Evolutionary conservation across 2,797 vertebrate genomes (phyloP), one percentile per base, ranked within the genome.

Genomic region (Chloroceryle amazona): DNA sequence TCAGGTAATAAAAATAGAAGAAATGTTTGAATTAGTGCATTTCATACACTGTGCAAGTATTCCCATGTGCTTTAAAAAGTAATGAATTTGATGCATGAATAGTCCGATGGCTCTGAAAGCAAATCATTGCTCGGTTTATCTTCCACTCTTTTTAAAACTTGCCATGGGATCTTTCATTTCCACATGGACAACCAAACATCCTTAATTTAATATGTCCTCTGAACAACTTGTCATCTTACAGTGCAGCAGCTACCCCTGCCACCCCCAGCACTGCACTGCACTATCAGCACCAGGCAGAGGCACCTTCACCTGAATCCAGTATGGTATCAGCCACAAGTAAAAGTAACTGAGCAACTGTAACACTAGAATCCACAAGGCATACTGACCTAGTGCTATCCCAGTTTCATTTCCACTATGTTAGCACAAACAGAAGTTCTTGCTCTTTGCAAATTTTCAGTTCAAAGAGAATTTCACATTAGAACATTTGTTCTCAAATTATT

Each of bases 391-490:
- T 7, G 8, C 10, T 88, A 10, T 44, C 84, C 37, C 49, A 41
- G 8, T 79, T 95, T 89, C 31, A 35, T 41, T 22, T 89, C 35
- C 13, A 20, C 35, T 51, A 7, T 20, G 2, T 42, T 71, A 72
- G 11, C 25, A 20, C 12, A 42, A 87, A 20, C 23, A 51, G 33
- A 79, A 80, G 23, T 70, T 89, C 65, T 47, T 86, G 22, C 19
- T 81, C 42, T 94, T 93, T 71, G 44, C 49, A 93, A 91, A 79
- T 28, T 89, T 94, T 72, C 46, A 67, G 16, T 93, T 96, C 57
- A 93, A 95, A 96, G 88, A 54, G 51, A 94, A 95, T 80, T 94
- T 57, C 35, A 88, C 63, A 90, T 96, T 62, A 94, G 95, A 97
- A 79, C 8, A 16, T 86, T 72, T 83, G 25, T 81, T 95, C 74